Conservation (phyloP, 2,113 vertebrate species). For the Phaetusa simplex region DNA sequence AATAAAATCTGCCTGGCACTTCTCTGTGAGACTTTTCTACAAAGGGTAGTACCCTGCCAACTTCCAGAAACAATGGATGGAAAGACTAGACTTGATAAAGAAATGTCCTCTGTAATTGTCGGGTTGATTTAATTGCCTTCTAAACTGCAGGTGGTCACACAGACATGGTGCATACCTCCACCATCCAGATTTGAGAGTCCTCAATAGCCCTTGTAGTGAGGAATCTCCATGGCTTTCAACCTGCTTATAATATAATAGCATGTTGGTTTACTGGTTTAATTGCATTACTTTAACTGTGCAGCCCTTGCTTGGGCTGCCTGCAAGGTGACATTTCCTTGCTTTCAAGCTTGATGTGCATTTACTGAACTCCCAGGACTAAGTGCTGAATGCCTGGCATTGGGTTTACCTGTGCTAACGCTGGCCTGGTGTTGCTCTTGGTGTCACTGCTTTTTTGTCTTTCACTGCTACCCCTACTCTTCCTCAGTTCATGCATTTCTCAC, state of each 20-base stretch:
- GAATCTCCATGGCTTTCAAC: neutral
- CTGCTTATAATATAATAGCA: neutral
- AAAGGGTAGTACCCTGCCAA: neutral
- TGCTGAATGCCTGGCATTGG: neutral
- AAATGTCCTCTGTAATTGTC: fast-evolving
- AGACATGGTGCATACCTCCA: neutral
- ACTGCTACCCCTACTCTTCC: neutral
- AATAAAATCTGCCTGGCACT: neutral
- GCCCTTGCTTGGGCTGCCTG: neutral
- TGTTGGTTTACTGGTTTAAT: neutral
- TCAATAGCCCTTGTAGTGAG: neutral
- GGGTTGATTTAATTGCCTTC: neutral
- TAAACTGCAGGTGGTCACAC: neutral
- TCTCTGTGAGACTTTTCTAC: neutral
- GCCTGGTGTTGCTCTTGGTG: neutral
- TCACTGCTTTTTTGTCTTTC: neutral
- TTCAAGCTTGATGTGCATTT: neutral
- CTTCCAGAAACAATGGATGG: neutral
- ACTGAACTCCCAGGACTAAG: neutral
- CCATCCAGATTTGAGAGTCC: neutral
- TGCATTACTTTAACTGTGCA: neutral
- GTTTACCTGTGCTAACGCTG: neutral
- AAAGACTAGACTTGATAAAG: neutral
- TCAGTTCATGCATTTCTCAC: neutral
- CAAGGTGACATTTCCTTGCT: neutral